Evolutionary conservation across 2,797 vertebrate species (phyloP).

Genomic region (Sphenopsis melanotis): DNA sequence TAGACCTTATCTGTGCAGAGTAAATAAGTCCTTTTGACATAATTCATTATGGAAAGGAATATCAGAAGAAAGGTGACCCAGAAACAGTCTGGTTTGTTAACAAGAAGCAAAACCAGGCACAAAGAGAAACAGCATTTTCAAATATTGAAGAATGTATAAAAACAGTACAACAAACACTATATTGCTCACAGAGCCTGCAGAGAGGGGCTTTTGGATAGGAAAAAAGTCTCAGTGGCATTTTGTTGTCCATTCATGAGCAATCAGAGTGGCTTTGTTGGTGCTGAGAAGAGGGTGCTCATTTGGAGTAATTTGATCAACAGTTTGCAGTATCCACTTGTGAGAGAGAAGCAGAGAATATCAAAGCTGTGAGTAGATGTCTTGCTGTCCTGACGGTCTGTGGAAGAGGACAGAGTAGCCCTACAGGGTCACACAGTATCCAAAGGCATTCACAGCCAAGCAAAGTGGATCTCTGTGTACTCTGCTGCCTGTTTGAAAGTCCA

Average conservation of each 20-base stretch:
- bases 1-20: not conserved
- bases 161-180: not conserved
- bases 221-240: not conserved
- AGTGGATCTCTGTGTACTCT: not conserved
- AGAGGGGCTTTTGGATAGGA: not conserved
- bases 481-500: not conserved
- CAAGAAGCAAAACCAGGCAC: not conserved
- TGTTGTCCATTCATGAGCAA: not conserved
- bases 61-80: not conserved
- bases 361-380: not conserved
- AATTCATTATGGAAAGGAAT: not conserved
- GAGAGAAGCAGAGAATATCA: not conserved
- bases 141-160: fast-evolving
- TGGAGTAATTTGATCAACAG: not conserved
- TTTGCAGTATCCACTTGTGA: not conserved
- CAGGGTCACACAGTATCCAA: not conserved
- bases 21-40: not conserved
- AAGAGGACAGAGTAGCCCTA: not conserved
- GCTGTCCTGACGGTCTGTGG: not conserved
- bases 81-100: not conserved
- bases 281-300: not conserved
- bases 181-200: not conserved
- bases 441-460: not conserved
- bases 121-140: not conserved
- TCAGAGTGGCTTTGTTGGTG: not conserved